phyloP scores from a whole-genome alignment of 2,113 vertebrate species.

The Aspiorhynchus laticeps region DNA sequence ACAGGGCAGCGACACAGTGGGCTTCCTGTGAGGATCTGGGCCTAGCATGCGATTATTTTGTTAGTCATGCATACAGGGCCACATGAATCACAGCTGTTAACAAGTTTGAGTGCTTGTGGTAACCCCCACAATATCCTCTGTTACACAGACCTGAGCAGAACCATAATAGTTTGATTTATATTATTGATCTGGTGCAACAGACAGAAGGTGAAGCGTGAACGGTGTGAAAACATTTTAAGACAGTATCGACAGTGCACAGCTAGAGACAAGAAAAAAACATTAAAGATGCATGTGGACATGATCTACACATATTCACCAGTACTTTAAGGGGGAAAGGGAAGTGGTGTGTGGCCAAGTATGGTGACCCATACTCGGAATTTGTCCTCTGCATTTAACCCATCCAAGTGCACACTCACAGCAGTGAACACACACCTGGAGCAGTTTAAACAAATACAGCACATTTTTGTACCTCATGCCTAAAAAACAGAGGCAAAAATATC shows the following conservation, averaged over 20 bases:
- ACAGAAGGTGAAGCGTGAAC: neutral
- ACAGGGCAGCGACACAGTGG: neutral
- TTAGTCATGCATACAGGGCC: slow-evolving; percentile 31
- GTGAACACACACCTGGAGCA: too few species aligned
- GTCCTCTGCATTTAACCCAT: too few species aligned
- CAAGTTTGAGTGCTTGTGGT: neutral
- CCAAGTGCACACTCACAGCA: too few species aligned
- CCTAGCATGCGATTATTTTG: slow-evolving; percentile 35
- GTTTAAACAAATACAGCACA: neutral
- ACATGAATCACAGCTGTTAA: slow-evolving; percentile 38
- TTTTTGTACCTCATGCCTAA: neutral
- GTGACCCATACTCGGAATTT: too few species aligned
- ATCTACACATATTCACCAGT: neutral
- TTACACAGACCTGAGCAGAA: slow-evolving; percentile 20
- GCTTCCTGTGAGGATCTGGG: slow-evolving; percentile 22
- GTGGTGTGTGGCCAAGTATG: too few species aligned
- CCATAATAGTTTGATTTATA: slow-evolving; percentile 23
- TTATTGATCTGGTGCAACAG: slow-evolving; percentile 27
- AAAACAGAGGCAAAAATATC: neutral
- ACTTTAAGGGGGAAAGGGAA: too few species aligned
- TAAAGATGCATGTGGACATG: neutral
- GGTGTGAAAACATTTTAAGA: neutral
- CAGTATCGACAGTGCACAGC: neutral
- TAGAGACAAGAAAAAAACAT: neutral
- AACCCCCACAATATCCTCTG: neutral